Conservation (phyloP, 2,797 vertebrate genomes). For the Alosa sapidissima region DNA sequence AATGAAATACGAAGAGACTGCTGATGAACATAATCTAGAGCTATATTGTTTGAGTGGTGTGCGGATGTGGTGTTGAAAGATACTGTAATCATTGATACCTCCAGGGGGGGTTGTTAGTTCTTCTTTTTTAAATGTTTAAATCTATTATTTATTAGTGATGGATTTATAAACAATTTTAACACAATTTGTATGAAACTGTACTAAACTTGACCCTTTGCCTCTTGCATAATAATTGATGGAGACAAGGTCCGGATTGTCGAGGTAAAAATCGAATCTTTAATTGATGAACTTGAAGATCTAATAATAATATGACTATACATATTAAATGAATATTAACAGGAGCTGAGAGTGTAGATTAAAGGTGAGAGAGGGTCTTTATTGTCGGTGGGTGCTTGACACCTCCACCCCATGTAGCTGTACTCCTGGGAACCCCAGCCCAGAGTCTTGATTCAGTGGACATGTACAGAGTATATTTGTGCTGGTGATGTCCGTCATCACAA, state of each 20-base stretch:
- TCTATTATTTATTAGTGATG: slow-evolving; percentile 77
- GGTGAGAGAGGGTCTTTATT: not conserved
- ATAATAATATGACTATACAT: not conserved
- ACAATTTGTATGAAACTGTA: slow-evolving; percentile 57
- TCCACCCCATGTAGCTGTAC: not conserved
- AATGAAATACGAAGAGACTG: not conserved
- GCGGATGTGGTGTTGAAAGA: slow-evolving; percentile 45
- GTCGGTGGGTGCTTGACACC: not conserved
- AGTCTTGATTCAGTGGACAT: not conserved
- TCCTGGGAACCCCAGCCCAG: not conserved
- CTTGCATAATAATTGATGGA: slow-evolving; percentile 45
- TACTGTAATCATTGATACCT: slow-evolving; percentile 65
- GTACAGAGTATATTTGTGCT: not conserved
- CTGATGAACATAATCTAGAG: not conserved
- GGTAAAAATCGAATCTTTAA: slow-evolving; percentile 32
- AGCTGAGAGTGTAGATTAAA: not conserved
- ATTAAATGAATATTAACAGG: not conserved
- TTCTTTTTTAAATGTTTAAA: slow-evolving; percentile 68
- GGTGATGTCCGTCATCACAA: not conserved
- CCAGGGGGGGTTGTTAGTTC: slow-evolving; percentile 39
- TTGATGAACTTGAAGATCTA: slow-evolving; percentile 40
- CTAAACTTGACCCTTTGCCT: slow-evolving; percentile 52
- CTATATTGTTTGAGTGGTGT: slow-evolving; percentile 26
- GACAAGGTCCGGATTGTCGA: slow-evolving; percentile 46
- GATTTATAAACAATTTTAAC: slow-evolving; percentile 57